These are phyloP conservation scores for Chrysogorgia sp. DNA, from an alignment of 92 coral and sea anemone species.

Conservation along the genomic window DNA sequence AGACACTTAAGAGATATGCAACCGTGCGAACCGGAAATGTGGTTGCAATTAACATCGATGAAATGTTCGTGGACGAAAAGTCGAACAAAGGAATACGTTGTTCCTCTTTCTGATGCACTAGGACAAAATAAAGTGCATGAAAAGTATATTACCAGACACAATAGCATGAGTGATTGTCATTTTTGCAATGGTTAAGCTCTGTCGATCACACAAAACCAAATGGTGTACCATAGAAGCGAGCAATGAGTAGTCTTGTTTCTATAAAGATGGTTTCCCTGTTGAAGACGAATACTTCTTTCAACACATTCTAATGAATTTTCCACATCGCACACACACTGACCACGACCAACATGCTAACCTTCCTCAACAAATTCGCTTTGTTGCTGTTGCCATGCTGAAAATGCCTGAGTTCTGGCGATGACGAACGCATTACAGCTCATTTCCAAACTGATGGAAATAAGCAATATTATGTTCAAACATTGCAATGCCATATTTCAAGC, in stretches of 20 bases:
- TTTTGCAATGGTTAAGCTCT: conserved; percentile 14
- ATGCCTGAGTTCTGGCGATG: conserved; percentile 3
- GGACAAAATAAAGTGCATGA: background rate
- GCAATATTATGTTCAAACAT: too few species aligned
- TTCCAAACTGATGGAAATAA: too few species aligned
- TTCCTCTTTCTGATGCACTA: background rate
- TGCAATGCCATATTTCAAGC: too few species aligned
- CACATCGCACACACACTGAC: background rate
- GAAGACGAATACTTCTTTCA: conserved; percentile 6
- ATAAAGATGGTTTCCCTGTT: conserved; percentile 10
- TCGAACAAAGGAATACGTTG: background rate
- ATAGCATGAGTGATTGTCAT: background rate
- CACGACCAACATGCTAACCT: background rate
- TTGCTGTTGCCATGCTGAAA: background rate
- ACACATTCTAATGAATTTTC: background rate
- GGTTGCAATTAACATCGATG: background rate
- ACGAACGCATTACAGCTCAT: too few species aligned
- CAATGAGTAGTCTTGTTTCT: background rate
- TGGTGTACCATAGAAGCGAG: background rate
- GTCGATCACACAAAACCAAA: background rate
- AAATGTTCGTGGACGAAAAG: conserved; percentile 17
- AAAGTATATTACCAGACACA: background rate
- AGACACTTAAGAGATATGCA: background rate
- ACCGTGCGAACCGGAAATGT: conserved; percentile 35
- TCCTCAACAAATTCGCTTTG: background rate